Evolutionary conservation across 1,140 invertebrate species (phyloP), one percentile per base, ranked within the genome.

Genomic region (Plectrocnemia conspersa): DNA sequence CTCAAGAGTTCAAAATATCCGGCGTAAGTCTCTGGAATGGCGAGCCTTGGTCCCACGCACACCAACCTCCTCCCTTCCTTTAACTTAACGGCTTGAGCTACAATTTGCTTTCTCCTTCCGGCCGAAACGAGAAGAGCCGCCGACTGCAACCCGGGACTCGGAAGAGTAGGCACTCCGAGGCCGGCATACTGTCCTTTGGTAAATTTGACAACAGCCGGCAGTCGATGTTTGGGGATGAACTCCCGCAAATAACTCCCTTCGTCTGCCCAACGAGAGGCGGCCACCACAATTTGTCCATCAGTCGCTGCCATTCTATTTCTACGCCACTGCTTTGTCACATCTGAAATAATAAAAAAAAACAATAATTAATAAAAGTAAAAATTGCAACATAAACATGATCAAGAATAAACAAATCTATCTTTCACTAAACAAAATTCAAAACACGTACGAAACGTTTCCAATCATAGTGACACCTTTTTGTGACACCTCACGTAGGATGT

Each of bases 1-100:
- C 90, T 94, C 19, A 96, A 74, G 24, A 96, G 80, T 74, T 97
- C 93, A 69, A 96, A 96, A 73, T 90, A 96, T 4, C 93, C 93
- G 56, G 85, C 79, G 69, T 93, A 97, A 5, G 85, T 83, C 53
- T 94, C 85, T 0, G 93, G 93, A 44, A 97, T 94, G 36, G 90
- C 83, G 32, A 96, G 75, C 63, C 88, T 80, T 0, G 89, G 87
- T 7, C 91, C 88, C 0, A 89, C 80, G 53, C 82, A 86, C 18
- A 87, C 86, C 61, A 85, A 82, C 57, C 84, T 76, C 65, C 77
- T 73, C 0, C 88, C 85, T 68, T 95, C 91, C 69, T 93, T 91
- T 65, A 93, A 83, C 75, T 92, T 93, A 33, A 96, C 88, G 45
- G 89, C 89, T 70, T 95, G 92, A 0, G 86, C 86, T 23, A 93